A percentile compares a stretch with the other conserved stretches of the same genome.
Conservation (phyloP, 2,888 invertebrate genomes). For the Cremastinae sp. region DNA sequence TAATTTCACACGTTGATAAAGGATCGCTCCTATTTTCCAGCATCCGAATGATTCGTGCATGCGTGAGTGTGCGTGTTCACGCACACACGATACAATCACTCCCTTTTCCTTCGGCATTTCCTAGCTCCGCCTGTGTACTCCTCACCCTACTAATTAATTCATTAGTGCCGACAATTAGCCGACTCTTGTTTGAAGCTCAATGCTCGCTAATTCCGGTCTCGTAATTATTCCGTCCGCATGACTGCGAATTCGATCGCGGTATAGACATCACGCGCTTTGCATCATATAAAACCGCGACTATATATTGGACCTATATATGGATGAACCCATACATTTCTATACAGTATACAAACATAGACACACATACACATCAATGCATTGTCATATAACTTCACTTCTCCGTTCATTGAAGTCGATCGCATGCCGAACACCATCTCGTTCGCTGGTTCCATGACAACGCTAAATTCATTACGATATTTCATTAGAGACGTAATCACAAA, state of each 20-base stretch:
- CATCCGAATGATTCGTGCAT: neutral
- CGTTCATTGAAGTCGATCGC: neutral
- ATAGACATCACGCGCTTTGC: slow-evolving; percentile 27
- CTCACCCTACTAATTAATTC: slow-evolving; percentile 72
- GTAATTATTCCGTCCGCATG: slow-evolving; percentile 70
- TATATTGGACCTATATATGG: slow-evolving; percentile 6
- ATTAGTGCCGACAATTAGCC: slow-evolving; percentile 70
- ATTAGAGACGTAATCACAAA: neutral
- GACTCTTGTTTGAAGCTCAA: slow-evolving; percentile 67
- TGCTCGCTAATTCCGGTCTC: slow-evolving; percentile 68
- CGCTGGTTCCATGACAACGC: slow-evolving; percentile 8
- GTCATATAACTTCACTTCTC: slow-evolving; percentile 17
- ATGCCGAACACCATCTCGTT: slow-evolving; percentile 12
- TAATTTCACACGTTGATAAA: slow-evolving; percentile 28
- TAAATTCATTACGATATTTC: slow-evolving; percentile 16
- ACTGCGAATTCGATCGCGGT: slow-evolving; percentile 63
- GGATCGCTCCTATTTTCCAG: slow-evolving; percentile 5
- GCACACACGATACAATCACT: slow-evolving; percentile 37
- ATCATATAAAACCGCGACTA: slow-evolving; percentile 34
- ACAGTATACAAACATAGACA: neutral
- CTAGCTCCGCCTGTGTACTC: slow-evolving; percentile 38
- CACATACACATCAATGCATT: neutral
- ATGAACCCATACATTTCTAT: neutral
- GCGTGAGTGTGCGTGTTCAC: too few relatives aligned
- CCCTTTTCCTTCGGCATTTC: slow-evolving; percentile 28